A percentile compares a stretch with the other conserved stretches of the same genome.
These are phyloP conservation scores for Pseudochirops corinnae DNA, from an alignment of 2,797 vertebrate genomes.

Conservation along the genomic window DNA sequence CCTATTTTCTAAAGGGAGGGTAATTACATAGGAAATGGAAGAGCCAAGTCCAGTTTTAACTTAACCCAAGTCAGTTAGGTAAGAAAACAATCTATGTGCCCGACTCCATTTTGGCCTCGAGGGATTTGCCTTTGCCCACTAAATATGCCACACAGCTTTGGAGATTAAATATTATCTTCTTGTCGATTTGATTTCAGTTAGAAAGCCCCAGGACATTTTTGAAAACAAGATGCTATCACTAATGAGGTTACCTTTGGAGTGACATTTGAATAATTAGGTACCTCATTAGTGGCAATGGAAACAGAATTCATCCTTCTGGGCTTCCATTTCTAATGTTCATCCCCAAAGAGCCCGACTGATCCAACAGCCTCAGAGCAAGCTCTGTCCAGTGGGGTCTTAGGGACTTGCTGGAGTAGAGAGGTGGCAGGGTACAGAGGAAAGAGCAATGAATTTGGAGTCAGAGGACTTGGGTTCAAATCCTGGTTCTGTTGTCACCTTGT, in stretches of 20 bases:
- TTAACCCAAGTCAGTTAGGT: slow-evolving; percentile 55
- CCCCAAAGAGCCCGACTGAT: slow-evolving; percentile 37
- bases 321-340: slow-evolving; percentile 48
- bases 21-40: slow-evolving; percentile 63
- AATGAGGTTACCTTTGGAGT: slow-evolving; percentile 49
- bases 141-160: slow-evolving; percentile 34
- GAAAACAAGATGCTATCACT: slow-evolving; percentile 59
- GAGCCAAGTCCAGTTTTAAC: slow-evolving; percentile 50
- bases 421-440: background rate
- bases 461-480: background rate
- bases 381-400: background rate
- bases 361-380: slow-evolving; percentile 17
- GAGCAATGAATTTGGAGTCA: background rate
- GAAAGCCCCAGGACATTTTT: slow-evolving; percentile 46
- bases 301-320: slow-evolving; percentile 50
- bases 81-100: slow-evolving; percentile 11
- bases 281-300: slow-evolving; percentile 59
- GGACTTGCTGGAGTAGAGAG: background rate
- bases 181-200: slow-evolving; percentile 36
- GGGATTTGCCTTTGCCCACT: slow-evolving; percentile 24
- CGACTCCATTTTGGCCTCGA: background rate
- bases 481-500: background rate
- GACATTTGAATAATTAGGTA: slow-evolving; percentile 61
- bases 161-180: slow-evolving; percentile 6
- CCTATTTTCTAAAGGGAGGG: slow-evolving; percentile 61